A percentile compares a stretch with the other conserved stretches of the same genome.
Conservation (phyloP, 2,888 invertebrate species). For the Ceramica pisi region DNA sequence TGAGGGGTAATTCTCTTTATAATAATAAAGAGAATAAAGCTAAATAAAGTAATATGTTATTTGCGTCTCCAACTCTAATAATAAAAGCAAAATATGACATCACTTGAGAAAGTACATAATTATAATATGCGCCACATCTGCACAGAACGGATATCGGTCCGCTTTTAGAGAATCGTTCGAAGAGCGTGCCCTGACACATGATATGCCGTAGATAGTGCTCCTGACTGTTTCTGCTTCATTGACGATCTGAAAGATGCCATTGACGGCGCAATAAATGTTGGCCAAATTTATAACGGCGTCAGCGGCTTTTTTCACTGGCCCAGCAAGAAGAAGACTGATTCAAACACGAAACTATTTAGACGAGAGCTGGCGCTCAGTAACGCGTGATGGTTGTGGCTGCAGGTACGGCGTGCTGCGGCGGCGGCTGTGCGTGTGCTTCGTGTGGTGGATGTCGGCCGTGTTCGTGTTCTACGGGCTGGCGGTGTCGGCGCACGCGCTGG, state of each 20-base stretch:
- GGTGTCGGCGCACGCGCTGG: constrained; percentile 82
- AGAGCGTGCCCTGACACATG: not conserved
- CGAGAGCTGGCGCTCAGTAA: not conserved
- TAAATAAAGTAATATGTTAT: not conserved
- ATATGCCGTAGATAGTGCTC: not conserved
- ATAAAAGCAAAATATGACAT: not conserved
- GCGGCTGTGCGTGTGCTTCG: constrained; percentile 83
- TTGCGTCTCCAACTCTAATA: no score
- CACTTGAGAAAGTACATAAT: no score
- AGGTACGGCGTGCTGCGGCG: constrained; percentile 83
- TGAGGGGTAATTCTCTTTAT: no score
- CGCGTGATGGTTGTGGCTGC: constrained; percentile 1
- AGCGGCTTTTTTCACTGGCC: no score
- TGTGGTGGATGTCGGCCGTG: constrained; percentile 86
- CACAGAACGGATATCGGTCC: not conserved
- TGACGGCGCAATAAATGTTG: no score
- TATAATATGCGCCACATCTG: not conserved
- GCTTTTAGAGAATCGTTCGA: not conserved
- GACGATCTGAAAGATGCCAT: no score
- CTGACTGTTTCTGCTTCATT: not conserved
- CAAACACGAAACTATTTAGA: no score
- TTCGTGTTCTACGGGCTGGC: constrained; percentile 89
- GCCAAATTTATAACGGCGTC: no score
- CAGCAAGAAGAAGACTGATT: no score
- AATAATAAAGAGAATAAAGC: not conserved